A percentile compares a stretch with the other conserved stretches of the same genome.
These are phyloP conservation scores for Apis florea DNA, from an alignment of 1,140 invertebrate genomes.

Conservation along the genomic window DNA sequence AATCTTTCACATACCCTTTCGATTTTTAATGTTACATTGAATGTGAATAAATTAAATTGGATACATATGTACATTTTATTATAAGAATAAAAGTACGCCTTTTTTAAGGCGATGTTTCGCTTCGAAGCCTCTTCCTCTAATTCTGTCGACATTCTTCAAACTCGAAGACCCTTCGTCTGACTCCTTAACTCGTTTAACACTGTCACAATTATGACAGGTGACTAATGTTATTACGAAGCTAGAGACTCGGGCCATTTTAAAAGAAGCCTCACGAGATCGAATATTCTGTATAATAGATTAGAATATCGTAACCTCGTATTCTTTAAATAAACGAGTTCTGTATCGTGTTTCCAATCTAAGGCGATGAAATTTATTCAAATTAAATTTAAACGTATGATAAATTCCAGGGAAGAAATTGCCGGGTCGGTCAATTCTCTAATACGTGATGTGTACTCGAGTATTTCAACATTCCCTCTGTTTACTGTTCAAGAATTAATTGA, in stretches of 20 bases:
- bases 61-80: too few species aligned
- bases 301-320: background rate
- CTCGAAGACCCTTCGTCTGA: background rate
- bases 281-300: background rate
- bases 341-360: background rate
- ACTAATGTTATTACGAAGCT: constrained; percentile 25
- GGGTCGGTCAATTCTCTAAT: too few species aligned
- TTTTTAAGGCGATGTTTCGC: background rate
- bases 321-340: background rate
- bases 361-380: background rate
- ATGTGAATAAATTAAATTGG: too few species aligned
- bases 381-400: too few species aligned
- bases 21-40: too few species aligned
- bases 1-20: too few species aligned
- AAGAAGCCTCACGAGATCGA: constrained; percentile 6
- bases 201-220: constrained; percentile 14
- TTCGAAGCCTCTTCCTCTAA: background rate
- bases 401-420: too few species aligned
- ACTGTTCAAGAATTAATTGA: too few species aligned
- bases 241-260: background rate
- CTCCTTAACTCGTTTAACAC: constrained; percentile 14
- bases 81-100: too few species aligned
- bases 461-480: too few species aligned
- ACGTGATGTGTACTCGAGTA: too few species aligned
- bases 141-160: background rate